Evolutionary conservation across 92 coral and sea anemone species (phyloP), one percentile per base, ranked within the genome.

Genomic region (Porites cylindrica): DNA sequence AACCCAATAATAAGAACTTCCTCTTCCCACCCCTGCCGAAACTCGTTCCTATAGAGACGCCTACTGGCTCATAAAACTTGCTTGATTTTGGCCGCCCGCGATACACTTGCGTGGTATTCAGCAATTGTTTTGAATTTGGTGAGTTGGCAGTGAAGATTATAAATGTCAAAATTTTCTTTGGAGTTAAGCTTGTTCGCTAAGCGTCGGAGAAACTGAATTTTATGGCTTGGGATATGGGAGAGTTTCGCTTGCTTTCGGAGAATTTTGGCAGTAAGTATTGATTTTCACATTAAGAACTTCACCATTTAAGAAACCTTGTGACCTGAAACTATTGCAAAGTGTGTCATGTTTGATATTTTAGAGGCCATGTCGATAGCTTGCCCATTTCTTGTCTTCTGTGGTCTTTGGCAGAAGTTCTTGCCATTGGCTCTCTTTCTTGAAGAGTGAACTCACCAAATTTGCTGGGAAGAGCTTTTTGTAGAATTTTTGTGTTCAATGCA

Each of bases 261-360:
- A 93, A 95, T 82, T 95, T 95, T 89, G 98, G 98, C 67, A 91
- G 98, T 95, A 88, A 95, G 98, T 91, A 50, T 9, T 14, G 4
- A 29, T 23, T 58, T 19, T 63, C 4, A 19, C 24, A 21, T 20
- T 43, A 59, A 29, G 14, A 9, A 20, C 47, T 51, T 11, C 51
- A 51, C 68, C 10, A 8, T 51, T 24, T 16, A 16, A 53, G 53
- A 60, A 64, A 83, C 63, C 47, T 73, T 7, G 70, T 7, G 70
- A 4, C 59, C 14, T 38, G 0, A 2, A 47, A 6, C 10, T 21
- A 21, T 69, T 1, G 32, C 38, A 26, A 13, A 16, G 56, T 43
- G 11, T 47, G 56, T 71, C 1, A 19, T 56, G 61, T 10, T 11
- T 16, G 7, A 50, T 18, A 17, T 16, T 51, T 72, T 51, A 14